phyloP scores from a whole-genome alignment of 2,888 invertebrate species.

The Cremastobaeus sp. region DNA sequence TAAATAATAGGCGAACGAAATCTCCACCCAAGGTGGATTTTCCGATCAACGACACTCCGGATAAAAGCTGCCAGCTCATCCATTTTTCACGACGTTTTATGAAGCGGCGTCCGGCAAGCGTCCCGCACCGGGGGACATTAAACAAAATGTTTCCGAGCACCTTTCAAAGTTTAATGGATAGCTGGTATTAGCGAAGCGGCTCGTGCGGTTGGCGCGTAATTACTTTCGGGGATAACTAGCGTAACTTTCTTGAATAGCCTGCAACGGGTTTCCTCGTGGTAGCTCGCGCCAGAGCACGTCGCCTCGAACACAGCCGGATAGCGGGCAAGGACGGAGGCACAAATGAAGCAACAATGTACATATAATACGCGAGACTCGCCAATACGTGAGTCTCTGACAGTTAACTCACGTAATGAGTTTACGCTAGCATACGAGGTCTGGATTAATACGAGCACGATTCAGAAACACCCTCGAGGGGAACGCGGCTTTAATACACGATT shows the following conservation, averaged over 20 bases:
- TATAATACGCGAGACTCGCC: conserved; percentile 12
- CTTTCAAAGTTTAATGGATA: conserved; percentile 53
- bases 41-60: conserved; percentile 11
- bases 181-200: conserved; percentile 31
- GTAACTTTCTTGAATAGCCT: conserved; percentile 51
- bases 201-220: conserved; percentile 49
- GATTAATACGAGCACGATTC: conserved; percentile 18
- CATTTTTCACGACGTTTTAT: conserved; percentile 32
- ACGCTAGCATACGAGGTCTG: conserved; percentile 14
- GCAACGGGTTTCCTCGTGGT: conserved; percentile 24
- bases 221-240: conserved; percentile 50
- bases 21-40: neutral
- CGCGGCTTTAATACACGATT: neutral
- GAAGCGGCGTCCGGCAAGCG: conserved; percentile 7
- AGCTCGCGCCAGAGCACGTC: conserved; percentile 6
- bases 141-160: conserved; percentile 43
- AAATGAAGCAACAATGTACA: conserved; percentile 36
- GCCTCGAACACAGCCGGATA: conserved; percentile 7
- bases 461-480: neutral
- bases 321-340: conserved; percentile 8
- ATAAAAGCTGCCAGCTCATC: neutral
- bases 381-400: conserved; percentile 24
- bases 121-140: conserved; percentile 17
- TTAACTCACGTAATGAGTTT: conserved; percentile 35
- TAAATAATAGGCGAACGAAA: neutral